These are phyloP conservation scores for Tricholaema leucomelas DNA, from an alignment of 2,113 vertebrate genomes.

Conservation along the genomic window DNA sequence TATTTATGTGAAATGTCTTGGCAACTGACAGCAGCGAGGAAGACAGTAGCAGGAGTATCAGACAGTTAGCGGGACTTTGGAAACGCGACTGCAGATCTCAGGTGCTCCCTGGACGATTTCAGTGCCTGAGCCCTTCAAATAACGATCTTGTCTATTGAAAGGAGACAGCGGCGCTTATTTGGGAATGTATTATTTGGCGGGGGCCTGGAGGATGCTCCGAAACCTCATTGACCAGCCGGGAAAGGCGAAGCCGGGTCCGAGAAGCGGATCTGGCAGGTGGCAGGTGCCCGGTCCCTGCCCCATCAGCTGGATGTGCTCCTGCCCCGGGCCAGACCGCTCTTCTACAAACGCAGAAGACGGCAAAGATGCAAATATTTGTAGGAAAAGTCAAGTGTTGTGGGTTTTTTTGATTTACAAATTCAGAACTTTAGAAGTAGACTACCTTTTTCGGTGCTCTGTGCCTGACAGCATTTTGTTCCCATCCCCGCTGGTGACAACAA, in stretches of 20 bases:
- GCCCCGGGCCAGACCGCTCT: neutral
- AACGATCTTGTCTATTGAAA: neutral
- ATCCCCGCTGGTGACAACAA: neutral
- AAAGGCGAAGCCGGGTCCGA: neutral
- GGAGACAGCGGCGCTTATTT: too few relatives aligned
- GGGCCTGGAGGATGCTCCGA: too few relatives aligned
- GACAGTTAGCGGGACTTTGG: neutral
- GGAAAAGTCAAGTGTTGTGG: neutral
- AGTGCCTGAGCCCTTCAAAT: neutral
- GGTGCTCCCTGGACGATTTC: neutral
- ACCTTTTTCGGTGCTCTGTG: neutral
- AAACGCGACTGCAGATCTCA: neutral
- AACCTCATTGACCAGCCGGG: neutral
- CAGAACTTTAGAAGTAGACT: neutral
- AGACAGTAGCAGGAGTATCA: conserved; percentile 1
- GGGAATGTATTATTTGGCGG: neutral
- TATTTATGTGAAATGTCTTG: conserved; percentile 65
- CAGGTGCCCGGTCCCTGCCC: neutral
- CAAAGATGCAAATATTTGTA: neutral
- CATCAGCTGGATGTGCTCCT: neutral
- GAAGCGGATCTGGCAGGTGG: neutral
- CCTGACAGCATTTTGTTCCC: neutral
- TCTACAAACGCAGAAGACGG: neutral
- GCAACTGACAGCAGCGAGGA: conserved; percentile 30
- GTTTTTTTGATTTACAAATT: neutral